Evolutionary conservation across 2,113 vertebrate genomes (phyloP).

Genomic region (Syrrhaptes paradoxus): DNA sequence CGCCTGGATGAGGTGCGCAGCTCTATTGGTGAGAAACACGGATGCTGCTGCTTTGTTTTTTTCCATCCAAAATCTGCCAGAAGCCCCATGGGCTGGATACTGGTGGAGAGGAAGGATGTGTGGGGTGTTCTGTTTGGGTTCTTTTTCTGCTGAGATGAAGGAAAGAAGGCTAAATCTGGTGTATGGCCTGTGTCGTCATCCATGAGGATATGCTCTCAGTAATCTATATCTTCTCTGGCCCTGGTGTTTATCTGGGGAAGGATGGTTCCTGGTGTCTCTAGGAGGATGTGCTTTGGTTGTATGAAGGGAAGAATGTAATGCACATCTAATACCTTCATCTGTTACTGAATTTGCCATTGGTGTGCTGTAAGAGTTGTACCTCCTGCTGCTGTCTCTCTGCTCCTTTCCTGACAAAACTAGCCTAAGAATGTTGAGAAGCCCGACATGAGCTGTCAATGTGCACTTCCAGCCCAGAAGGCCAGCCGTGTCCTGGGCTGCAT

Average conservation of each 20-base stretch:
- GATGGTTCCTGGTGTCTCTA: neutral
- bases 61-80: neutral
- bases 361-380: neutral
- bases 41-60: neutral
- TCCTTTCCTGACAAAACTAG: neutral
- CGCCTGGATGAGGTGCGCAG: fast-evolving
- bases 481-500: too few species aligned
- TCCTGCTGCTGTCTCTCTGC: neutral
- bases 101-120: neutral
- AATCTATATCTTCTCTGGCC: neutral
- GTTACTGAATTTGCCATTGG: fast-evolving
- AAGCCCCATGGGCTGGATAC: neutral
- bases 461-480: too few species aligned
- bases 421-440: neutral
- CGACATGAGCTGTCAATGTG: too few species aligned
- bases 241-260: neutral
- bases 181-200: neutral
- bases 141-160: neutral
- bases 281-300: neutral
- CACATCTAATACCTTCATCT: neutral
- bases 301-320: neutral
- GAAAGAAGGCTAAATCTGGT: neutral
- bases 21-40: neutral
- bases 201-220: neutral
- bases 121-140: neutral